A percentile compares a stretch with the other conserved stretches of the same genome.
Conservation (phyloP, 2,888 invertebrate genomes). For the Phymatocera aterrima region DNA sequence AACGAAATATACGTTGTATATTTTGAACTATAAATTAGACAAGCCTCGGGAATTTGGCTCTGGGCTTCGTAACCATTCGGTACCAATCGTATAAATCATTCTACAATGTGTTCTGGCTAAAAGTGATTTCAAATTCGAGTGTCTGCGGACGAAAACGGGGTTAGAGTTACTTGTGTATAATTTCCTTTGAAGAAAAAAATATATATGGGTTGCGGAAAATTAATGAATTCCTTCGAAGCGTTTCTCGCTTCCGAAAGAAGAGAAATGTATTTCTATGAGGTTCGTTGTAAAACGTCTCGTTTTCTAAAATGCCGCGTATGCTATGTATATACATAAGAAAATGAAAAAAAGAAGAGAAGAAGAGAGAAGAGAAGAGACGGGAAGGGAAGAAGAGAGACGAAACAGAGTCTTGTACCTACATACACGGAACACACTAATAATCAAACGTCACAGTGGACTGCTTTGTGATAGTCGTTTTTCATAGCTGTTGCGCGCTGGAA, state of each 20-base stretch:
- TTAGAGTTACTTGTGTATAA: too few species aligned
- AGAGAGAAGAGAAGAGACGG: background rate
- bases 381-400: background rate
- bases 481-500: background rate
- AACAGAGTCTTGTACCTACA: background rate
- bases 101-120: background rate
- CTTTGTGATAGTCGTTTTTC: background rate
- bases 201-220: conserved; percentile 3
- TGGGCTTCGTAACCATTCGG: background rate
- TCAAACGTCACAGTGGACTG: background rate
- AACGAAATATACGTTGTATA: too few species aligned
- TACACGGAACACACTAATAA: conserved; percentile 20
- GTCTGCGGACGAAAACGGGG: background rate
- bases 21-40: too few species aligned
- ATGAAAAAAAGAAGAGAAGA: background rate
- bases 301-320: background rate
- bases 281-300: background rate
- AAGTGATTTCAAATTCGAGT: background rate
- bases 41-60: background rate
- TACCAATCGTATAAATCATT: background rate
- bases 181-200: background rate
- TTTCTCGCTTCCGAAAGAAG: background rate
- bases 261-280: background rate
- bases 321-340: too few species aligned
- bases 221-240: conserved; percentile 16